A percentile compares a stretch with the other conserved stretches of the same genome.
phyloP scores from a whole-genome alignment of 2,888 invertebrate genomes.

The Mesoligia furuncula region DNA sequence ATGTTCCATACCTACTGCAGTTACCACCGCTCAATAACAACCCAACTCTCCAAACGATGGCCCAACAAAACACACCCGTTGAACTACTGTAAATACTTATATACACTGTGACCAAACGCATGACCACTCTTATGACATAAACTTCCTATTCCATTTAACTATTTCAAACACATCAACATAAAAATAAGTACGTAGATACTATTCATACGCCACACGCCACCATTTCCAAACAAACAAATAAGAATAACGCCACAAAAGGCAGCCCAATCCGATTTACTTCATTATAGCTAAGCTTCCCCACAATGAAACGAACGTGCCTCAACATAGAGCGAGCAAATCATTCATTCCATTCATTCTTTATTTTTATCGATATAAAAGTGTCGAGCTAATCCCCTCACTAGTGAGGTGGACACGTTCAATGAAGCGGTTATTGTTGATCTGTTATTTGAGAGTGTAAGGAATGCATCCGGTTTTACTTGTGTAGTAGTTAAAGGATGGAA shows the following conservation, averaged over 20 bases:
- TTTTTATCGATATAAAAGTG: constrained; percentile 61
- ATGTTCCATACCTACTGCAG: too few species aligned
- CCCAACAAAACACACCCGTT: too few species aligned
- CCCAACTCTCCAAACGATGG: too few species aligned
- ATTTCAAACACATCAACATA: background rate
- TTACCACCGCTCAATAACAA: too few species aligned
- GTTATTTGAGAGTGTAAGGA: constrained; percentile 55
- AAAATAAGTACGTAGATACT: background rate
- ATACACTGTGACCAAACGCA: background rate
- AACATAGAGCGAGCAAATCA: constrained; percentile 44
- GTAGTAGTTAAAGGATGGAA: constrained; percentile 16
- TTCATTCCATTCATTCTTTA: constrained; percentile 43
- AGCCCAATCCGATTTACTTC: constrained; percentile 52
- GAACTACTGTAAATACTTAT: too few species aligned
- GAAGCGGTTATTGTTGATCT: constrained; percentile 55
- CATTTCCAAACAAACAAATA: constrained; percentile 6
- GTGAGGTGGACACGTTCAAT: constrained; percentile 54
- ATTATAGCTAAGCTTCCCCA: constrained; percentile 35
- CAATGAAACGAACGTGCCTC: constrained; percentile 53
- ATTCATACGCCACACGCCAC: constrained; percentile 25
- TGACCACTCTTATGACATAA: background rate
- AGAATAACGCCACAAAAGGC: constrained; percentile 26
- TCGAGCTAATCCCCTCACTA: constrained; percentile 65
- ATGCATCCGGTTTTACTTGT: constrained; percentile 63
- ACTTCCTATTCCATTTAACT: constrained; percentile 6